Conservation (phyloP, 2,888 invertebrate species). For the Drosophila colorata region DNA sequence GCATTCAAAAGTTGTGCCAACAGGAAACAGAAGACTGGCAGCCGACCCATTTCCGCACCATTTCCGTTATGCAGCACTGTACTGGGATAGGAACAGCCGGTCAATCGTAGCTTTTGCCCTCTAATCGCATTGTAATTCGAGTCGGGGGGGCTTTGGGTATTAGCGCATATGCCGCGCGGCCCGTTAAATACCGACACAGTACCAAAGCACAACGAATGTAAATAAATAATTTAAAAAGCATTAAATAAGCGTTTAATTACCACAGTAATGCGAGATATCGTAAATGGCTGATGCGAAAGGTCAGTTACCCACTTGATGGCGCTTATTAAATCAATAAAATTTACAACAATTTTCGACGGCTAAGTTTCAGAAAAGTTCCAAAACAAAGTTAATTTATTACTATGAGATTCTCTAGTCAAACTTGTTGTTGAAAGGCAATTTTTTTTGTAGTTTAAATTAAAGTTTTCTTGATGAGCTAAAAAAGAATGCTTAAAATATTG, state of each 20-base stretch:
- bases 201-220: constrained; percentile 2
- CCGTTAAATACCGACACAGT: constrained; percentile 28
- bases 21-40: constrained; percentile 17
- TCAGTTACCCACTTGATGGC: constrained; percentile 28
- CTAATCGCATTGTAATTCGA: constrained; percentile 47
- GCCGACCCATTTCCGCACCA: constrained; percentile 20
- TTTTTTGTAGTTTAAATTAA: too few relatives aligned
- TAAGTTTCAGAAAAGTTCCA: constrained; percentile 6
- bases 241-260: constrained; percentile 33
- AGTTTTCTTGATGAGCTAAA: too few relatives aligned
- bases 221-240: constrained; percentile 34
- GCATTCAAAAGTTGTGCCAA: constrained; percentile 13
- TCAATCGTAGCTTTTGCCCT: constrained; percentile 17
- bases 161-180: constrained; percentile 9
- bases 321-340: constrained; percentile 69
- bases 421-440: too few relatives aligned
- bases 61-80: constrained; percentile 14
- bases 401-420: neutral
- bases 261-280: constrained; percentile 26
- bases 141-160: constrained; percentile 16
- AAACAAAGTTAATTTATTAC: neutral
- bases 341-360: constrained; percentile 39
- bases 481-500: too few relatives aligned
- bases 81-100: constrained; percentile 9
- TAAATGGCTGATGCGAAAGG: constrained; percentile 25